Conservation (phyloP, 2,888 invertebrate species). For the Coecobrya sp. region DNA sequence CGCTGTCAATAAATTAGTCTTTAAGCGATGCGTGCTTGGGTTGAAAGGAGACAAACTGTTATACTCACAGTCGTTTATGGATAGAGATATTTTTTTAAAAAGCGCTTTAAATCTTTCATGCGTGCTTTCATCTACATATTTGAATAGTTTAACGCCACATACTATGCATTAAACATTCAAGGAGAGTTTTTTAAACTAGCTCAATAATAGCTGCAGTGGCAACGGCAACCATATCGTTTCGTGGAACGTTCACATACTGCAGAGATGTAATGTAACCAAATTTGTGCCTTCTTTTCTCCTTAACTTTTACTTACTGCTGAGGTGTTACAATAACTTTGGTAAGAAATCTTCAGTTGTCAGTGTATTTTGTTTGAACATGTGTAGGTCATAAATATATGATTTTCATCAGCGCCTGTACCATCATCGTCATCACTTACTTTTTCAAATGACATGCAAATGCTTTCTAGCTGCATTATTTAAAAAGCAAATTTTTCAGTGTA, state of each 20-base stretch:
- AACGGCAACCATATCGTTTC: slow-evolving; percentile 11
- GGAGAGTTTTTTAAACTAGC: slow-evolving; percentile 21
- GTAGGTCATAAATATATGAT: background rate
- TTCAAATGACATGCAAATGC: slow-evolving; percentile 31
- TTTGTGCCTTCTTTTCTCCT: background rate
- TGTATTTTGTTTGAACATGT: slow-evolving; percentile 16
- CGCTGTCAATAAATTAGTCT: background rate
- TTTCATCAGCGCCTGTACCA: slow-evolving; percentile 4
- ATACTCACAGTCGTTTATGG: background rate
- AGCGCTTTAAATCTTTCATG: slow-evolving; percentile 40
- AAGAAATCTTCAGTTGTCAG: slow-evolving; percentile 28
- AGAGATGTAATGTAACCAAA: slow-evolving; percentile 31
- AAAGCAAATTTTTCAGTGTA: slow-evolving; percentile 19
- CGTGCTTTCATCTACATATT: slow-evolving; percentile 32
- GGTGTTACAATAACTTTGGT: slow-evolving; percentile 1
- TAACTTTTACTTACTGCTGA: background rate
- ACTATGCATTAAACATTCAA: background rate
- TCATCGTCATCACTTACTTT: slow-evolving; percentile 9
- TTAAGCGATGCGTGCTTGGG: background rate
- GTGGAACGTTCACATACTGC: background rate
- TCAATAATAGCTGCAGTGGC: slow-evolving; percentile 23
- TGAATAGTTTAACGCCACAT: slow-evolving; percentile 21
- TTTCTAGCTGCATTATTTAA: slow-evolving; percentile 27
- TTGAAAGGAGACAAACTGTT: background rate
- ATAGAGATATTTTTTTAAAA: background rate